Base-by-base conservation (phyloP, 2,113 vertebrate species). In the Indicator indicator region DNA sequence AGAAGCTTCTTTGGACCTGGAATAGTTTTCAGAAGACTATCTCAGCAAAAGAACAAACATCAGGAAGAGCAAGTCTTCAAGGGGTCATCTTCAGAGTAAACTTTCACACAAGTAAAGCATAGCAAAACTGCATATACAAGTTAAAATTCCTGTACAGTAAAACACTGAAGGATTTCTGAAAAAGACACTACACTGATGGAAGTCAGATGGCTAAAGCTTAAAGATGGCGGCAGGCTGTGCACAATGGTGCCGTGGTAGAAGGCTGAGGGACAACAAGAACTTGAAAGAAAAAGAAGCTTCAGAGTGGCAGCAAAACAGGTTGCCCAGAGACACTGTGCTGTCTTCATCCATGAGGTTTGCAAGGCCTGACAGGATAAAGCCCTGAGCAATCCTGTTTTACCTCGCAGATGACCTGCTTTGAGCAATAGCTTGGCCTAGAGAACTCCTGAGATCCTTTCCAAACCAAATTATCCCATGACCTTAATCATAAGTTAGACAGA, bases 181-280 rank as follows among this genome's bases (percentile, higher is more conserved):
- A 12, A 44, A 58, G 65, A 70, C 44, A 63, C 19, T 74, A 58
- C 86, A 63, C 13, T 36, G n/a, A 24, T 1, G 2, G 21, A 83
- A 73, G n/a, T 36, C 56, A 74, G 52, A 46, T 32, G 21, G 9
- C 38, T 38, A 79, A 44, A 64, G 30, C 16, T 70, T 74, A 54
- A 85, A 64, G 42, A 0, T 58, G 38, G 33, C 50, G 32, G 16
- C 56, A 74, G 56, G 62, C 38, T 78, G n/a, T 48, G 68, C 58
- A 40, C 2, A 59, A 24, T 1, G 4, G 18, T 26, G 8, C 2
- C 6, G 1, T 2, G 9, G 36, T 26, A 77, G 12, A 15, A 86
- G 42, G 36, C n/a, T 24, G 87, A 87, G 58, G 50, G 58, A 8
- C 16, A 91, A 86, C 7, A 62, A 11, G 36, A 58, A 83, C 67